Evolutionary conservation across 2,113 vertebrate species (phyloP).

Genomic region (Cricetomys ansorgei): DNA sequence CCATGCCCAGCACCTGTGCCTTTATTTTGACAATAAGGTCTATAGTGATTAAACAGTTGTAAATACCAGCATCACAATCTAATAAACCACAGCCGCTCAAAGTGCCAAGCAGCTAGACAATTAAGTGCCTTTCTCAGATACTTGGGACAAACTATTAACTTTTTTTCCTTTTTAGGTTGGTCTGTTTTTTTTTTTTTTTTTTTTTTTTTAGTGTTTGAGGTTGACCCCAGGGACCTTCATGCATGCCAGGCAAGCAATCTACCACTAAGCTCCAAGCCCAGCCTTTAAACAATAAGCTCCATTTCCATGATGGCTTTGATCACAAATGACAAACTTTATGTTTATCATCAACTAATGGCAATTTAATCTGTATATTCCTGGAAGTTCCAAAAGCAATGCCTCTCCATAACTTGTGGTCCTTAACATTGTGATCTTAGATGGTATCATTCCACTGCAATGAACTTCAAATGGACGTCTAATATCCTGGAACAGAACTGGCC

Average conservation of each 20-base stretch:
- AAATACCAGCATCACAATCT: not conserved
- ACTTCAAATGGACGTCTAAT: conserved; percentile 69
- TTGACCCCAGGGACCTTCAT: not conserved
- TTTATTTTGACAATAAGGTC: conserved; percentile 10
- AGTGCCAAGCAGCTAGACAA: not conserved
- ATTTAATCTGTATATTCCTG: not conserved
- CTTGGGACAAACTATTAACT: not conserved
- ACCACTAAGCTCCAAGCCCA: not conserved
- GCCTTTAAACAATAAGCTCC: not conserved
- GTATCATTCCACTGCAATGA: conserved; percentile 54
- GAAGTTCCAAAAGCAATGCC: conserved; percentile 35
- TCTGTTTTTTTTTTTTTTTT: not conserved
- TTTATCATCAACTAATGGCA: conserved; percentile 27
- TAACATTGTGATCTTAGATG: conserved; percentile 44
- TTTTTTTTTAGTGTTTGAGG: not conserved
- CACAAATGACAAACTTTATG: conserved; percentile 44
- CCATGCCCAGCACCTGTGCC: not conserved
- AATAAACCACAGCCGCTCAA: not conserved
- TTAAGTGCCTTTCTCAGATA: not conserved
- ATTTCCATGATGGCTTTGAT: not conserved
- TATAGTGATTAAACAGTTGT: not conserved
- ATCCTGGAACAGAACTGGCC: conserved; percentile 46
- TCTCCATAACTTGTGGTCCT: conserved; percentile 45
- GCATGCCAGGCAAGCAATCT: not conserved
- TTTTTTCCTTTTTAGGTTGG: not conserved